These are phyloP conservation scores for Gerris lacustris DNA, from an alignment of 2,888 invertebrate genomes.

Conservation along the genomic window DNA sequence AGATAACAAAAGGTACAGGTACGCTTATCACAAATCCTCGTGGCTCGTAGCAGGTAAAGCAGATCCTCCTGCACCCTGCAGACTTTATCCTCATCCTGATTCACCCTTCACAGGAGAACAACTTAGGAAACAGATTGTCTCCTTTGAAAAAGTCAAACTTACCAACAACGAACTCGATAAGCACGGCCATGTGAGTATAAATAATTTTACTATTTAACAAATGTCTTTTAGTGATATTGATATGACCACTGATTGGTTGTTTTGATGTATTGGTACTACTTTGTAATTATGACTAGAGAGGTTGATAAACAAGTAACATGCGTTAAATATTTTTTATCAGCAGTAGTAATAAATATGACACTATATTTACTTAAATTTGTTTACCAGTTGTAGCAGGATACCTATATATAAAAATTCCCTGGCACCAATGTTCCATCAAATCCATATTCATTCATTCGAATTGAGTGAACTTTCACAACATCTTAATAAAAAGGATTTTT, in stretches of 20 bases:
- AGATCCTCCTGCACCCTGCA: conserved; percentile 57
- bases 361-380: too few relatives aligned
- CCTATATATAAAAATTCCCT: too few relatives aligned
- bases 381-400: too few relatives aligned
- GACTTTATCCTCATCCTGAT: conserved; percentile 67
- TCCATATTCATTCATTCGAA: too few relatives aligned
- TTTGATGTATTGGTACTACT: conserved; percentile 12
- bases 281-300: too few relatives aligned
- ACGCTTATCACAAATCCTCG: conserved; percentile 70
- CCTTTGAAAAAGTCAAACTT: conserved; percentile 71
- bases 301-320: too few relatives aligned
- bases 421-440: too few relatives aligned
- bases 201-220: not conserved
- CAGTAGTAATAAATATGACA: too few relatives aligned
- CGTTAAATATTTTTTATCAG: too few relatives aligned
- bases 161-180: conserved; percentile 75
- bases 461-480: too few relatives aligned
- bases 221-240: not conserved
- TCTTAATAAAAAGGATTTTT: too few relatives aligned
- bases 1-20: conserved; percentile 64
- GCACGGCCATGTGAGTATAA: conserved; percentile 54
- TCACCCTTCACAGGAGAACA: conserved; percentile 69
- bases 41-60: conserved; percentile 75
- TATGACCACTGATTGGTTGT: conserved; percentile 7
- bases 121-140: conserved; percentile 62